Conservation (phyloP, 64 coral and sea anemone species). For the Stylophora pistillata region DNA sequence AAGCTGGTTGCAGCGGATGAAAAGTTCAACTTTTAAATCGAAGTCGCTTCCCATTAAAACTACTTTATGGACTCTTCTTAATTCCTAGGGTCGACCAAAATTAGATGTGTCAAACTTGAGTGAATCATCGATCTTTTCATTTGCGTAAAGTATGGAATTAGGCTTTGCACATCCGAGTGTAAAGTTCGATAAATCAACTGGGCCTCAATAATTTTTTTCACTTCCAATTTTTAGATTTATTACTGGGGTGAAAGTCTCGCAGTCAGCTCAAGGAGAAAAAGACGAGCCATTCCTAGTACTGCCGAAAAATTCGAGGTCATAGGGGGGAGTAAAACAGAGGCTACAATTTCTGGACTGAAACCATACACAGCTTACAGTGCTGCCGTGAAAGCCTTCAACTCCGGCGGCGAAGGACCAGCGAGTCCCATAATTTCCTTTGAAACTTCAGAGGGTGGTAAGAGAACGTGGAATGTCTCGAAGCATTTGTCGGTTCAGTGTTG, state of each 20-base stretch:
- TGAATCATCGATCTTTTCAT: too few species aligned
- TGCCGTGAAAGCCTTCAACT: conserved; percentile 16
- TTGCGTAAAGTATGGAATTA: too few species aligned
- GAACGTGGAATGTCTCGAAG: not conserved
- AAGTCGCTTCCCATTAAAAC: too few species aligned
- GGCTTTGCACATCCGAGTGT: too few species aligned
- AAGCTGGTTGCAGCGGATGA: too few species aligned
- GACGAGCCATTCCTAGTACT: conserved; percentile 46
- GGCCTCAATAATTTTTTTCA: not conserved
- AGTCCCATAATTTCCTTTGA: conserved; percentile 9
- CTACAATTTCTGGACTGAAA: conserved; percentile 23
- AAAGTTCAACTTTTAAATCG: too few species aligned
- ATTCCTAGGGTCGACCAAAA: too few species aligned
- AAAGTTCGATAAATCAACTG: not conserved
- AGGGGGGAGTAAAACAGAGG: not conserved
- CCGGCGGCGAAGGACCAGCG: not conserved
- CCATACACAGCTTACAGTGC: conserved; percentile 31
- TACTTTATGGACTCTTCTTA: too few species aligned
- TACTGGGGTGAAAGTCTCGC: conserved; percentile 42
- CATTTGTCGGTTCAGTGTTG: not conserved
- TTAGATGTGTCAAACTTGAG: too few species aligned
- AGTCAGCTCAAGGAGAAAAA: conserved; percentile 12
- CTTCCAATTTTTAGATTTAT: conserved; percentile 26
- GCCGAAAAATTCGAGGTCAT: conserved; percentile 21
- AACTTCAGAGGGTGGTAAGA: conserved; percentile 72